Evolutionary conservation across 2,888 invertebrate genomes (phyloP).

Genomic region (Seira sanloemensis): DNA sequence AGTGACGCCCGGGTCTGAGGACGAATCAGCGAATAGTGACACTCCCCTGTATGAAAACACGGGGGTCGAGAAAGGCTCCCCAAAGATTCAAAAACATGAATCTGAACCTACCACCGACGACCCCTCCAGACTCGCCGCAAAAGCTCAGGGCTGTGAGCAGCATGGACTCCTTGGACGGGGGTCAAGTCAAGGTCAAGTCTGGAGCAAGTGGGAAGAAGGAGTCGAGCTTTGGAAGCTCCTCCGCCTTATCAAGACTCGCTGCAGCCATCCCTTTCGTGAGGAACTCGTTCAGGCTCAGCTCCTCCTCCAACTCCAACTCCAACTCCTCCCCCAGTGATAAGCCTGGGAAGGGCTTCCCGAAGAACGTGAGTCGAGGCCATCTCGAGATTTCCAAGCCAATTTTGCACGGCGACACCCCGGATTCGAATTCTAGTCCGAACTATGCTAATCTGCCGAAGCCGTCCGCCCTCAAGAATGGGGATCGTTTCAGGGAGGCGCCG

Average conservation of each 20-base stretch:
- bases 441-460: constrained; percentile 63
- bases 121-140: background rate
- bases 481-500: constrained; percentile 23
- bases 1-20: constrained; percentile 58
- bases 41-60: constrained; percentile 67
- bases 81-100: constrained; percentile 46
- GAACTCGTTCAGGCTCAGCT: constrained; percentile 61
- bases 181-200: too few species aligned
- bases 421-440: constrained; percentile 39
- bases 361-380: constrained; percentile 55
- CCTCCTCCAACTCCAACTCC: constrained; percentile 15
- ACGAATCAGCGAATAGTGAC: constrained; percentile 64
- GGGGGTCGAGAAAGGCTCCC: constrained; percentile 28
- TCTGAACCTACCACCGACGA: background rate
- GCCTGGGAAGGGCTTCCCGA: constrained; percentile 45
- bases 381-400: constrained; percentile 72
- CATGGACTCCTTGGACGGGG: constrained; percentile 47
- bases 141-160: constrained; percentile 53
- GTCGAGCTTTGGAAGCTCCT: constrained; percentile 45
- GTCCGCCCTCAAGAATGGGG: constrained; percentile 56
- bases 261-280: constrained; percentile 70
- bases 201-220: constrained; percentile 32
- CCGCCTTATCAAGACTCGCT: constrained; percentile 67
- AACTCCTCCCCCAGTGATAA: background rate
- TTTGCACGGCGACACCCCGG: constrained; percentile 63